These are phyloP conservation scores for Peucedramus taeniatus DNA, from an alignment of 2,113 vertebrate genomes.

Conservation along the genomic window DNA sequence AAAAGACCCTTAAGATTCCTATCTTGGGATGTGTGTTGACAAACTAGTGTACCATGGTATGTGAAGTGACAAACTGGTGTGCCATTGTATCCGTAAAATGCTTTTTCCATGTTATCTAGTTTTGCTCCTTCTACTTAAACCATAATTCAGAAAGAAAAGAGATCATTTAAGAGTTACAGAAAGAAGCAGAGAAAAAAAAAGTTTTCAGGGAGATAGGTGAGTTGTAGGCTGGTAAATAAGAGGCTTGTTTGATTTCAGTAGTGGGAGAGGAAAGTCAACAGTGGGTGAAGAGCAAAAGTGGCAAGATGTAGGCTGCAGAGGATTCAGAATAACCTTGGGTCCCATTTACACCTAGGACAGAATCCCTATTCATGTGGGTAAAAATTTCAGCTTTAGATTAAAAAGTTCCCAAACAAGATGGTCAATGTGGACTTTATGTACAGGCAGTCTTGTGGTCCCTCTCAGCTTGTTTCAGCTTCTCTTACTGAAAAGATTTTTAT, in stretches of 20 bases:
- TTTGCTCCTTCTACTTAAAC: background rate
- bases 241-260: background rate
- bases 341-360: background rate
- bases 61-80: background rate
- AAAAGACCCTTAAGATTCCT: background rate
- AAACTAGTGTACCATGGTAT: background rate
- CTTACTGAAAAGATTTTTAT: background rate
- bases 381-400: background rate
- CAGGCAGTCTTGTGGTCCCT: background rate
- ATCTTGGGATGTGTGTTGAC: background rate
- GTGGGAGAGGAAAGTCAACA: background rate
- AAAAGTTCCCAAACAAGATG: background rate
- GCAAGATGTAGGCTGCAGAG: background rate
- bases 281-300: background rate
- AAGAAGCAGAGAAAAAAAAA: background rate
- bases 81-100: background rate
- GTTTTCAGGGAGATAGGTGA: background rate
- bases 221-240: background rate
- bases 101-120: background rate
- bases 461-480: background rate
- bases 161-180: background rate
- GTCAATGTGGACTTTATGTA: background rate
- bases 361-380: background rate
- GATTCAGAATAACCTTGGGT: background rate
- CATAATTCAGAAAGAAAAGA: background rate